Evolutionary conservation across 2,797 vertebrate genomes (phyloP).

Genomic region (Sebastes kiyomatsui): DNA sequence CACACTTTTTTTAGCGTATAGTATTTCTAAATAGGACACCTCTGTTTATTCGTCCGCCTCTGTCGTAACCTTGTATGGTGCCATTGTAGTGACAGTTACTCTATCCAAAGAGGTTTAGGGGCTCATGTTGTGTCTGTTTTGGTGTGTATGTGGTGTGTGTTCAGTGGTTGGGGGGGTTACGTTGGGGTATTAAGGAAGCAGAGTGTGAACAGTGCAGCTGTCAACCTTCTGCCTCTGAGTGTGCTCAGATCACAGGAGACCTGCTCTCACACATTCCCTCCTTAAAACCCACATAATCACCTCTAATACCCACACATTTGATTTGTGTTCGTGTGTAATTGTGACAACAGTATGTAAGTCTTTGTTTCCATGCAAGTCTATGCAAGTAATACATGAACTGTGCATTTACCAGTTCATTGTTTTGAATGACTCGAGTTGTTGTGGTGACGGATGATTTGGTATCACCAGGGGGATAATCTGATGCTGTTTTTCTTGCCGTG

Average conservation of each 20-base stretch:
- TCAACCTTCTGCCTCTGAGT: constrained; percentile 55
- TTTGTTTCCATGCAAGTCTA: constrained; percentile 16
- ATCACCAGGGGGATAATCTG: neutral
- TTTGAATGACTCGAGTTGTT: neutral
- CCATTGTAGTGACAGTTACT: constrained; percentile 8
- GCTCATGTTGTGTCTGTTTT: constrained; percentile 26
- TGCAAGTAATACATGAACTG: neutral
- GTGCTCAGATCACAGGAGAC: constrained; percentile 48
- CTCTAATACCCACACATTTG: constrained; percentile 52
- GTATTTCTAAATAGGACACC: neutral
- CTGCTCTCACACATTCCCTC: constrained; percentile 35
- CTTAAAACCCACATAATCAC: constrained; percentile 65
- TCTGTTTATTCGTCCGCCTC: neutral
- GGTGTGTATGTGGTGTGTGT: constrained; percentile 18
- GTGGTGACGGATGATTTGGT: neutral
- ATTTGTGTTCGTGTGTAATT: constrained; percentile 9
- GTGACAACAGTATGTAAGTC: neutral
- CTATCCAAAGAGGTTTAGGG: constrained; percentile 18
- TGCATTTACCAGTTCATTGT: neutral
- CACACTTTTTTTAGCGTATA: neutral
- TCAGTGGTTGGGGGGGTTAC: neutral
- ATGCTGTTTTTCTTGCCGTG: neutral
- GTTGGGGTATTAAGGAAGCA: constrained; percentile 58
- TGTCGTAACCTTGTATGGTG: neutral
- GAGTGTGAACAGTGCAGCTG: constrained; percentile 68